Conservation (phyloP, 2,797 vertebrate genomes). For the Melanotaenia maccullochi region DNA sequence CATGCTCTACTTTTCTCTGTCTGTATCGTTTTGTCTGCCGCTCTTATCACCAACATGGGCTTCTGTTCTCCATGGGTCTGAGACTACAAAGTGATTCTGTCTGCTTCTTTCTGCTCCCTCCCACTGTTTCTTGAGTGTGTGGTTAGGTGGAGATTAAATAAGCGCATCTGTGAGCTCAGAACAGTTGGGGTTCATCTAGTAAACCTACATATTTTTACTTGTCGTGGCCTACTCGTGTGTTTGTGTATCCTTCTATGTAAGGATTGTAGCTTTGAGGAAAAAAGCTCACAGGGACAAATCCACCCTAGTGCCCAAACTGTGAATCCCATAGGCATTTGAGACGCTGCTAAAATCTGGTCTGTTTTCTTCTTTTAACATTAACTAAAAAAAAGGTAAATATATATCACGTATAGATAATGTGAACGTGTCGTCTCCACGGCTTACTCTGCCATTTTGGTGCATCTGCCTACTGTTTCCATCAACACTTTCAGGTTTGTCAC, state of each 20-base stretch:
- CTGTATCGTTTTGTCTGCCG: conserved; percentile 68
- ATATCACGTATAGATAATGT: neutral
- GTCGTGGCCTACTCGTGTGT: neutral
- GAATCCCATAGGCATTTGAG: conserved; percentile 51
- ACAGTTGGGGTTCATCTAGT: conserved; percentile 26
- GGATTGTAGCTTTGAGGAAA: conserved; percentile 17
- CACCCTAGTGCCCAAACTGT: conserved; percentile 20
- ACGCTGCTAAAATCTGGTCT: conserved; percentile 7
- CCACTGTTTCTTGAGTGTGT: conserved; percentile 36
- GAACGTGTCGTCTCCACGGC: too few species aligned
- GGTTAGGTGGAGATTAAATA: conserved; percentile 42
- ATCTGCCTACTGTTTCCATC: too few species aligned
- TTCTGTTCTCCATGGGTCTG: conserved; percentile 66
- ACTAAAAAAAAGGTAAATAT: neutral
- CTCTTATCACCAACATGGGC: conserved; percentile 67
- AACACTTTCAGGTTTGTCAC: too few species aligned
- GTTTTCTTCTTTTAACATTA: conserved; percentile 21
- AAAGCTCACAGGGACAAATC: neutral
- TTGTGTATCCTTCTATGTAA: conserved; percentile 5
- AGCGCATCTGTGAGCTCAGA: conserved; percentile 33
- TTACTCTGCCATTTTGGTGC: too few species aligned
- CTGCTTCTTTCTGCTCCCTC: conserved; percentile 45
- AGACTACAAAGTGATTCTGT: conserved; percentile 69
- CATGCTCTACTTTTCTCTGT: conserved; percentile 70
- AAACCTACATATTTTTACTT: conserved; percentile 12